These are phyloP conservation scores for Hedya salicella DNA, from an alignment of 2,888 invertebrate genomes.

Conservation along the genomic window DNA sequence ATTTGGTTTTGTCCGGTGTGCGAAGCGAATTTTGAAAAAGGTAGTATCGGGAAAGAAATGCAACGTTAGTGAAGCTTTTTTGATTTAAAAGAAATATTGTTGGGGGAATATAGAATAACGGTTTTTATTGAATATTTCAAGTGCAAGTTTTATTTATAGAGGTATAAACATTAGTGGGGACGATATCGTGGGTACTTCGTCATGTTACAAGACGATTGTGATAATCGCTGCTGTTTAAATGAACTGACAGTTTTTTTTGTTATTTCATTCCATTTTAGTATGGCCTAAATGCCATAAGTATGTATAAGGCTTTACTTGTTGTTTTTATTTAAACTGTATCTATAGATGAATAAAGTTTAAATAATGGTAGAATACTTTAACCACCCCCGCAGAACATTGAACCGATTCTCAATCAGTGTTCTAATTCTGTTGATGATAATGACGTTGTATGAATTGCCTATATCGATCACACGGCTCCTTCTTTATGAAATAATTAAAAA, in stretches of 20 bases:
- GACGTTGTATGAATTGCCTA: too few relatives aligned
- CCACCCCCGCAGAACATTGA: too few relatives aligned
- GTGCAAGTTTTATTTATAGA: slow-evolving; percentile 16
- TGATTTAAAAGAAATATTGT: not conserved
- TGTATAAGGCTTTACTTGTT: too few relatives aligned
- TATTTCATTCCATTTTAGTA: too few relatives aligned
- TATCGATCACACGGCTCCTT: too few relatives aligned
- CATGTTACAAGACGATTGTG: not conserved
- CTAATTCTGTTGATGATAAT: too few relatives aligned
- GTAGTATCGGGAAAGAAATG: not conserved
- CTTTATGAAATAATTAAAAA: too few relatives aligned
- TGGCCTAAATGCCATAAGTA: too few relatives aligned
- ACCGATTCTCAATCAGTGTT: too few relatives aligned
- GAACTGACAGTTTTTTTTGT: slow-evolving; percentile 7
- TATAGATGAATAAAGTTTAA: too few relatives aligned
- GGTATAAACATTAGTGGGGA: slow-evolving; percentile 2
- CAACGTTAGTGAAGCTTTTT: not conserved
- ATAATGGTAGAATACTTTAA: too few relatives aligned
- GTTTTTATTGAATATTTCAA: slow-evolving; percentile 16
- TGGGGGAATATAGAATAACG: slow-evolving; percentile 11
- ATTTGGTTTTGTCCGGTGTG: not conserved
- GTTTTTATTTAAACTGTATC: too few relatives aligned
- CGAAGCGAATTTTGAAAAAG: not conserved
- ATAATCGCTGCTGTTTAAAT: not conserved
- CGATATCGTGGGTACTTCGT: not conserved